Base-by-base conservation (phyloP, 2,888 invertebrate genomes). In the Shargacucullia verbasci region DNA sequence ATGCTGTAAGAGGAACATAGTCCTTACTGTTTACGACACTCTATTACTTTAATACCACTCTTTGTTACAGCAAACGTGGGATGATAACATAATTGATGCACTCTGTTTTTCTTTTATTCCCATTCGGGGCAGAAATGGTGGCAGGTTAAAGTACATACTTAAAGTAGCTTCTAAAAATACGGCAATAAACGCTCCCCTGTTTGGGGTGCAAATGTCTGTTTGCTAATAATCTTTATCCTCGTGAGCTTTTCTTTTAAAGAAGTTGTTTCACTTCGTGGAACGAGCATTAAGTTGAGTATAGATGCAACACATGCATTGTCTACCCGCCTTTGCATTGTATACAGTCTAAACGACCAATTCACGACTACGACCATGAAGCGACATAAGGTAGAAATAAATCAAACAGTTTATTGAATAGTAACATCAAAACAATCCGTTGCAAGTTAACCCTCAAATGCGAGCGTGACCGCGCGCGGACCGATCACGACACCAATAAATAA, bases 401-500 rank as follows among this genome's bases (percentile, higher is more conserved):
- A 73, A 73, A 59, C 55, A 75, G 63, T 72, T 70, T 74, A 75
- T 74, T 75, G 74, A 75, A 75, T 74, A 70, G 70, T 61, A 58
- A 70, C 73, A 67, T 73, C 60, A 59, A 58, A 75, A 68, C 74
- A 75, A 68, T 73, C 63, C 64, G 41, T 59, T 60, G 67, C 33
- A 63, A 63, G 72, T 70, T 70, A 74, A 76, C 73, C 67, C 56
- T 65, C 56, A 61, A 72, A 70, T 31, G 71, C 66, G 60, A 61
- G 61, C 76, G 59, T 61, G 73, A 65, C 65, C 63, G 64, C 74
- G 59, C 45, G 57, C 57, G 58, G 62, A 50, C 67, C 70, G 68
- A 63, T 72, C 77, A 76, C 77, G 76, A 74, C 61, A 63, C 62
- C 54, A 63, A 70, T 76, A 73, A 76, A 76, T 78, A 78, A 76